A percentile compares a stretch with the other conserved stretches of the same genome.
Conservation (phyloP, 1,140 invertebrate species). For the Cydia splendana region DNA sequence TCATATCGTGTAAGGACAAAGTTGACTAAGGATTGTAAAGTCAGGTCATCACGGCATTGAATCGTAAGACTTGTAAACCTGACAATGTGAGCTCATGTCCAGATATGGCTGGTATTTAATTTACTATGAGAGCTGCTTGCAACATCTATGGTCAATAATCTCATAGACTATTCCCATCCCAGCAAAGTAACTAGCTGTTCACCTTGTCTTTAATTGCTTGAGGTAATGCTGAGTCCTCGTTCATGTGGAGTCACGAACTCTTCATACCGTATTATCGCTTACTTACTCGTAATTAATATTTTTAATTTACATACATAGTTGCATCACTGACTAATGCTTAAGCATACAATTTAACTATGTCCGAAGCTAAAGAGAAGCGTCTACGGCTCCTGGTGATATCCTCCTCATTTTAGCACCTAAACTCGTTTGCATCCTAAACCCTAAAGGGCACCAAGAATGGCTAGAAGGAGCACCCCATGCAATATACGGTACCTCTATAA, state of each 20-base stretch:
- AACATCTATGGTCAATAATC: constrained; percentile 25
- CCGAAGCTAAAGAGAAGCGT: no score
- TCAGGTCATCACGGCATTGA: no score
- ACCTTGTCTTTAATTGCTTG: constrained; percentile 58
- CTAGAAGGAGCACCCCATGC: background rate
- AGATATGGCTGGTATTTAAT: background rate
- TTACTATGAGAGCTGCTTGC: constrained; percentile 16
- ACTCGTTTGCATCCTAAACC: background rate
- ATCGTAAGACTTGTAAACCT: no score
- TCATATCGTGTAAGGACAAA: no score
- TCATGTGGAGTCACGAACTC: constrained; percentile 12
- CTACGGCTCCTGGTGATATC: no score
- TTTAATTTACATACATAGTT: background rate
- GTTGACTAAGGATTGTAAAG: no score
- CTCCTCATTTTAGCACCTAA: background rate
- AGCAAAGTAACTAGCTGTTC: constrained; percentile 47
- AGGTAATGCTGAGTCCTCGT: constrained; percentile 14
- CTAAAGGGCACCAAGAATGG: no score
- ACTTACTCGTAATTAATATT: background rate
- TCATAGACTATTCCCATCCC: constrained; percentile 36
- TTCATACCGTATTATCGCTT: background rate
- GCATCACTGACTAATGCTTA: background rate
- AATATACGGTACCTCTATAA: background rate
- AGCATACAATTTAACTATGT: no score
- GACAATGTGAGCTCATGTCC: background rate